These are phyloP conservation scores for Nesidiocoris tenuis DNA, from an alignment of 2,888 invertebrate genomes.

Conservation along the genomic window DNA sequence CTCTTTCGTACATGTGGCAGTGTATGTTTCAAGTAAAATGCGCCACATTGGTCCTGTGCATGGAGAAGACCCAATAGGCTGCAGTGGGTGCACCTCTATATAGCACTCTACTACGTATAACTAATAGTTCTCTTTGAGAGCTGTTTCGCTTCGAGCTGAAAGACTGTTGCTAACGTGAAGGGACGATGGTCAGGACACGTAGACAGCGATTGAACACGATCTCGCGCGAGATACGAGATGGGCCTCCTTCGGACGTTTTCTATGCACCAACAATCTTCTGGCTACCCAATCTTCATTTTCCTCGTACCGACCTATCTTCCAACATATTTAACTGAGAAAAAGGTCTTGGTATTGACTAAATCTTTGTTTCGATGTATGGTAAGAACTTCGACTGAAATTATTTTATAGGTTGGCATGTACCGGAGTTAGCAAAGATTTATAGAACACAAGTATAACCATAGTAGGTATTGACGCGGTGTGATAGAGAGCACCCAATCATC, in stretches of 20 bases:
- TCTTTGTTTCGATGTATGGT: too few relatives aligned
- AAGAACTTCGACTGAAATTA: too few relatives aligned
- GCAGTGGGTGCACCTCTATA: background rate
- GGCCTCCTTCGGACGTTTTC: background rate
- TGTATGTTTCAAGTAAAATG: too few relatives aligned
- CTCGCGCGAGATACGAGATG: background rate
- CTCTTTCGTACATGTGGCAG: background rate
- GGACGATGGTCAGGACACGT: background rate
- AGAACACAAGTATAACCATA: too few relatives aligned
- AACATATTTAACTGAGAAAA: too few relatives aligned
- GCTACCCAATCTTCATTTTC: background rate
- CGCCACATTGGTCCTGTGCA: background rate
- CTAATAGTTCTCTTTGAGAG: background rate
- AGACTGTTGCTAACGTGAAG: background rate
- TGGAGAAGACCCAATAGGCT: background rate
- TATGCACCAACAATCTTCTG: background rate
- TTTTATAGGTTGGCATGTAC: too few relatives aligned
- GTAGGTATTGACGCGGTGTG: too few relatives aligned
- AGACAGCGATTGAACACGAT: background rate
- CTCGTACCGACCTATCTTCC: too few relatives aligned
- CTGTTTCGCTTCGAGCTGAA: background rate
- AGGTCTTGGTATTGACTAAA: too few relatives aligned
- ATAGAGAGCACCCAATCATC: too few relatives aligned
- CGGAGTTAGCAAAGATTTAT: too few relatives aligned
- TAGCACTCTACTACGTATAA: background rate